Conservation (phyloP, 2,797 vertebrate species). For the Odontamblyopus rebecca region DNA sequence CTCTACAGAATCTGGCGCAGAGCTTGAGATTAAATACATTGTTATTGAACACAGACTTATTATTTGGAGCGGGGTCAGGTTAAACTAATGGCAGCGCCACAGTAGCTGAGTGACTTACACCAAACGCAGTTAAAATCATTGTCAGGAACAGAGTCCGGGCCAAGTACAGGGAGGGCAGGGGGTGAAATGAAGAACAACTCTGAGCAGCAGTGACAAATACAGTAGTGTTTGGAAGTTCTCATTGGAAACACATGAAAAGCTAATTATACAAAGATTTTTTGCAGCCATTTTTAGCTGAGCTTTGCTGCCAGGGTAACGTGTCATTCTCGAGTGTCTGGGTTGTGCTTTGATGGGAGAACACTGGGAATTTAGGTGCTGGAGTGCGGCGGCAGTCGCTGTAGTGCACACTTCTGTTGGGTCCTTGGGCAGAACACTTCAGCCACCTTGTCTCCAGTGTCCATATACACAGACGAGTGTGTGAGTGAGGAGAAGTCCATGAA, state of each 20-base stretch:
- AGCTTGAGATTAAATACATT: not conserved
- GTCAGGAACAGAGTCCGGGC: not conserved
- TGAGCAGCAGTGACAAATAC: not conserved
- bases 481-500: no score
- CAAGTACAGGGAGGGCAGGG: not conserved
- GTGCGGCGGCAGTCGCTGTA: no score
- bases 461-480: no score
- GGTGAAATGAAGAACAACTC: not conserved
- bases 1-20: not conserved
- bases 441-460: no score
- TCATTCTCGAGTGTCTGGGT: no score
- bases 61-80: not conserved
- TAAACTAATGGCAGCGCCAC: not conserved
- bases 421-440: no score
- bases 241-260: not conserved
- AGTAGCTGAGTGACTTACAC: conserved; percentile 6
- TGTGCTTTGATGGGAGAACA: no score
- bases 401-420: no score
- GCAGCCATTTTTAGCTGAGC: no score
- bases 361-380: no score
- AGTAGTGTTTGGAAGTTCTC: not conserved
- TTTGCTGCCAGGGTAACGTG: no score
- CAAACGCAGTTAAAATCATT: not conserved
- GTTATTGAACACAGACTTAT: not conserved
- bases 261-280: no score